Conservation (phyloP, 2,113 vertebrate genomes). For the Oplegnathus fasciatus region DNA sequence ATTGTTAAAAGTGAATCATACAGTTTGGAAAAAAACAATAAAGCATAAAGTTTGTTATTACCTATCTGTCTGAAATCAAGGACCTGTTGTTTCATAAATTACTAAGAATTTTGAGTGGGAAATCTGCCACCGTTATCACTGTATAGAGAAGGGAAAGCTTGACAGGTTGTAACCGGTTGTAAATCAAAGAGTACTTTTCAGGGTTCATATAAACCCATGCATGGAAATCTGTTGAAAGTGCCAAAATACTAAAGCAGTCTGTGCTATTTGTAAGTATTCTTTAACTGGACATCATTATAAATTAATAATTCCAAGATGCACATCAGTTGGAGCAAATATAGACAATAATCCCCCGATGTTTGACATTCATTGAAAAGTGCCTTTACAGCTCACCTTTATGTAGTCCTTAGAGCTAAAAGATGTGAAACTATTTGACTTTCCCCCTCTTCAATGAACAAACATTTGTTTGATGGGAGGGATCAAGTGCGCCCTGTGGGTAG, state of each 20-base stretch:
- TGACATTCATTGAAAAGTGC: constrained; percentile 54
- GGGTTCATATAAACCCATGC: background rate
- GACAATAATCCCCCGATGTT: constrained; percentile 49
- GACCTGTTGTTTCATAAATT: background rate
- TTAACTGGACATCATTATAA: constrained; percentile 16
- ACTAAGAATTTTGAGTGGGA: too few species aligned
- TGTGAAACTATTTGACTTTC: constrained; percentile 70
- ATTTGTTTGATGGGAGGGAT: constrained; percentile 74
- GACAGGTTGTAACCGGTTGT: background rate
- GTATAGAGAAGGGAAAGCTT: background rate
- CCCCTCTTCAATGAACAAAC: constrained; percentile 68
- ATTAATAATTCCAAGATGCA: constrained; percentile 38
- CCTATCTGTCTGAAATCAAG: background rate
- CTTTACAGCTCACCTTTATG: constrained; percentile 67
- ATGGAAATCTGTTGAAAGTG: background rate
- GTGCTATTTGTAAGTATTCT: background rate
- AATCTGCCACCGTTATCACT: background rate
- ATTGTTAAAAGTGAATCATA: background rate
- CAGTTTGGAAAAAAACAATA: background rate
- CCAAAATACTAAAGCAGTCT: background rate
- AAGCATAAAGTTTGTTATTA: background rate
- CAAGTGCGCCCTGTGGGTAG: constrained; percentile 75
- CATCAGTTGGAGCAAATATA: constrained; percentile 41
- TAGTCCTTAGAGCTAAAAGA: constrained; percentile 65
- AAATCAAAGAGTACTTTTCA: background rate